Base-by-base conservation (phyloP, 2,113 vertebrate species). In the Pitta sordida region DNA sequence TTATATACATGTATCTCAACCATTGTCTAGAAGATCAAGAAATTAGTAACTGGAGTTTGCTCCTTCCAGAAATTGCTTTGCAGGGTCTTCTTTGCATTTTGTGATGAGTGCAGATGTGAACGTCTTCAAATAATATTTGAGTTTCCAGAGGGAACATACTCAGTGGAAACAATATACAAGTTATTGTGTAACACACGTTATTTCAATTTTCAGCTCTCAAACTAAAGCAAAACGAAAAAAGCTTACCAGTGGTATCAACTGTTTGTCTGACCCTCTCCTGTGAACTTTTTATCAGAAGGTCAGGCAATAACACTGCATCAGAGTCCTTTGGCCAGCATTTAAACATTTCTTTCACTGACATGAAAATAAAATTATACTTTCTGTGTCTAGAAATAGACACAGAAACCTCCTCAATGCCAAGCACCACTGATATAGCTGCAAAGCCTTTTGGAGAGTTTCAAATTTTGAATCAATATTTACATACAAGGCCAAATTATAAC, bases 81-180 rank as follows among this genome's bases (percentile, higher is more conserved):
- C 52, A 69, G 30, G 14, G 15, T 70, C 34, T n/a, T 83, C 58
- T 64, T 86, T 67, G 58, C 24, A 86, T 96, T 94, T 84, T 83
- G 15, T 22, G 86, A 32, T 36, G 32, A 86, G 34, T 70, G 46
- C 53, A 81, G 75, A 70, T 73, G 36, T 48, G 55, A 94, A 44
- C 27, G 58, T 43, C 62, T 73, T 76, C 41, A 7, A 76, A 91
- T 5, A 77, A 44, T 21, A 39, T 93, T 23, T 8, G 3, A 92
- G 32, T 36, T 94, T 88, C n/a, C 37, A 83, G 32, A 92, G 71
- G 34, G 58, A 92, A 80, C 24, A 34, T 0, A 93, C 52, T 83
- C 68, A 97, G 94, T 87, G 95, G 86, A 95, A 94, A 92, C 32
- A 94, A 44, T 52, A 81, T 24, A 26, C 2, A 41, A 80, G 46